Percentiles rank a stretch among this genome's conserved stretches.
Evolutionary conservation across 2,113 vertebrate species (phyloP).

Genomic region (Struthidea cinerea): DNA sequence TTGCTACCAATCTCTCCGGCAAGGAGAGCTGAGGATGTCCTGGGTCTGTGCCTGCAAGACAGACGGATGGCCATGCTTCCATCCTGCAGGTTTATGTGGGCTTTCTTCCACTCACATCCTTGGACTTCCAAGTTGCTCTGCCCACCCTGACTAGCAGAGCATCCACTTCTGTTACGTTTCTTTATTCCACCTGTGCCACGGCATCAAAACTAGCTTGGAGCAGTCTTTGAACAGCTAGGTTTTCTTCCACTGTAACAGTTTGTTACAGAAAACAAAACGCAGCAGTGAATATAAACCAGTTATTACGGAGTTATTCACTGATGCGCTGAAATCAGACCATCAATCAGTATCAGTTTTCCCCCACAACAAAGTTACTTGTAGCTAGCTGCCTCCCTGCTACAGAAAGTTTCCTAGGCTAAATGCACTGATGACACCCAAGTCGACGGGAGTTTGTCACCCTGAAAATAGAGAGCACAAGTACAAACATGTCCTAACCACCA

Average conservation of each 20-base stretch:
- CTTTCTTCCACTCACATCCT: background rate
- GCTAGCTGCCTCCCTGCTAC: background rate
- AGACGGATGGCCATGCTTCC: background rate
- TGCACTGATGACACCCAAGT: fast-evolving
- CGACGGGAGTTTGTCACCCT: background rate
- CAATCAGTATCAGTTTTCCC: background rate
- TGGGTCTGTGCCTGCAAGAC: background rate
- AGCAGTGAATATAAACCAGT: background rate
- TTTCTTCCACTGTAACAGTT: background rate
- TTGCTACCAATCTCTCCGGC: fast-evolving
- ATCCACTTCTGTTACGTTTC: background rate
- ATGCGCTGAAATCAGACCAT: background rate
- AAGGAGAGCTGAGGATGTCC: background rate
- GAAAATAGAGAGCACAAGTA: background rate
- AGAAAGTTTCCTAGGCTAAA: background rate
- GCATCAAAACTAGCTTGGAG: background rate
- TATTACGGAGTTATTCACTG: background rate
- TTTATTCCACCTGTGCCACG: background rate
- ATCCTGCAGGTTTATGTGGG: background rate
- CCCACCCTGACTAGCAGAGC: background rate
- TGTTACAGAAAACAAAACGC: background rate
- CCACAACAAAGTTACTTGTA: background rate
- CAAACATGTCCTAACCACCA: background rate
- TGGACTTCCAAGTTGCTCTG: background rate
- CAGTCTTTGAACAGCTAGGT: background rate